Percentiles rank a stretch among this genome's conserved stretches.
Conservation (phyloP, 1,140 invertebrate species). For the Neuroterus valhalla region DNA sequence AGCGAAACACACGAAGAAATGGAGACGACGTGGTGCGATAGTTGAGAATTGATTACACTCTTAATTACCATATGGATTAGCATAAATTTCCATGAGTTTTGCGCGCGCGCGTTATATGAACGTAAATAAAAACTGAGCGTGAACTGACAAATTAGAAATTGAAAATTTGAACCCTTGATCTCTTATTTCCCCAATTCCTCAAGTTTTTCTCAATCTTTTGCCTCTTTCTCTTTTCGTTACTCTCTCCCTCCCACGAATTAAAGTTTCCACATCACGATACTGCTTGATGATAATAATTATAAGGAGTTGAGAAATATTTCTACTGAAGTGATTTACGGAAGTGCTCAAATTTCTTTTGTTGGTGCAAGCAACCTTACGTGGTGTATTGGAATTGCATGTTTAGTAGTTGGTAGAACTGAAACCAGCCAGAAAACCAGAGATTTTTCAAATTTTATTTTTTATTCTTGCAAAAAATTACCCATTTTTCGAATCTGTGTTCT, state of each 20-base stretch:
- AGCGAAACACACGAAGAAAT: conserved; percentile 46
- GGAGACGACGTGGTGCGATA: conserved; percentile 42
- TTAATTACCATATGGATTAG: conserved; percentile 51
- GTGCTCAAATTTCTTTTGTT: not conserved
- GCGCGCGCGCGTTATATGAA: conserved; percentile 45
- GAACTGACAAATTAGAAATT: conserved; percentile 52
- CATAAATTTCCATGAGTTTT: conserved; percentile 50
- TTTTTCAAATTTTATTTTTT: too few species aligned
- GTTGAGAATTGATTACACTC: conserved; percentile 50
- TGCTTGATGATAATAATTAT: conserved; percentile 7
- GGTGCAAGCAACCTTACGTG: too few species aligned
- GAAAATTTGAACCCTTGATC: conserved; percentile 35
- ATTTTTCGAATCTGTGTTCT: too few species aligned
- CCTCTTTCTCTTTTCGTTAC: conserved; percentile 8
- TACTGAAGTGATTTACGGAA: not conserved
- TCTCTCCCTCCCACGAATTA: conserved; percentile 5
- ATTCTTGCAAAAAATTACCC: too few species aligned
- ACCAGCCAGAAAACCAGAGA: too few species aligned
- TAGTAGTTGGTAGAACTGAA: too few species aligned
- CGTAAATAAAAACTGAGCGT: conserved; percentile 47
- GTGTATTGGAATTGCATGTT: too few species aligned
- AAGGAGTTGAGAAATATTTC: not conserved
- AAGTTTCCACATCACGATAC: conserved; percentile 4
- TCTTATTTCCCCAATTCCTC: not conserved
- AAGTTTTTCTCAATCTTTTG: not conserved